Conservation (phyloP, 2,113 vertebrate species). For the Tachysurus vachellii region DNA sequence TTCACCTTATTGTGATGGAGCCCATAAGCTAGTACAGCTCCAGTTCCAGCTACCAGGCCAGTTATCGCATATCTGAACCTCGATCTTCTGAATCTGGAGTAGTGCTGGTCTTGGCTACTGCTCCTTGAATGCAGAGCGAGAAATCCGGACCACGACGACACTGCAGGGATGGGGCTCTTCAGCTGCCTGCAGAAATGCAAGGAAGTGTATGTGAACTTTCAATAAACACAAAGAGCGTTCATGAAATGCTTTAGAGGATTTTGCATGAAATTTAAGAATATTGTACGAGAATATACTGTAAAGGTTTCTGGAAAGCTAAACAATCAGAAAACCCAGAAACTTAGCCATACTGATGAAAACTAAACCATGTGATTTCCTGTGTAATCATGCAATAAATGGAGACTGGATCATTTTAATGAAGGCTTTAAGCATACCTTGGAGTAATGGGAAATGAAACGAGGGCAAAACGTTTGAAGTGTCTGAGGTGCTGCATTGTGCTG, state of each 20-base stretch:
- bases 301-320: background rate
- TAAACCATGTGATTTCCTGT: background rate
- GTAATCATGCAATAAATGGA: background rate
- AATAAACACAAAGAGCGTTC: background rate
- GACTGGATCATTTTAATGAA: background rate
- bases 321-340: background rate
- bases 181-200: conserved; percentile 21
- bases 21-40: conserved; percentile 67
- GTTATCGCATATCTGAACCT: conserved; percentile 66
- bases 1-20: conserved; percentile 68
- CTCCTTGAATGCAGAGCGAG: conserved; percentile 56
- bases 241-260: background rate
- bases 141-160: conserved; percentile 47
- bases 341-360: background rate
- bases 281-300: background rate
- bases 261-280: background rate
- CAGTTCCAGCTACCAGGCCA: conserved; percentile 72
- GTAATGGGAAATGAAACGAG: conserved; percentile 49
- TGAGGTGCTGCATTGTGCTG: conserved; percentile 70
- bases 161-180: conserved; percentile 38
- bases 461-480: conserved; percentile 62
- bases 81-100: conserved; percentile 25
- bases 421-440: conserved; percentile 60
- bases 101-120: conserved; percentile 33
- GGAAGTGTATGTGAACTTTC: background rate